Percentiles rank a stretch among this genome's conserved stretches.
phyloP scores from a whole-genome alignment of 2,888 invertebrate species.

The Gymnocheta viridis region DNA sequence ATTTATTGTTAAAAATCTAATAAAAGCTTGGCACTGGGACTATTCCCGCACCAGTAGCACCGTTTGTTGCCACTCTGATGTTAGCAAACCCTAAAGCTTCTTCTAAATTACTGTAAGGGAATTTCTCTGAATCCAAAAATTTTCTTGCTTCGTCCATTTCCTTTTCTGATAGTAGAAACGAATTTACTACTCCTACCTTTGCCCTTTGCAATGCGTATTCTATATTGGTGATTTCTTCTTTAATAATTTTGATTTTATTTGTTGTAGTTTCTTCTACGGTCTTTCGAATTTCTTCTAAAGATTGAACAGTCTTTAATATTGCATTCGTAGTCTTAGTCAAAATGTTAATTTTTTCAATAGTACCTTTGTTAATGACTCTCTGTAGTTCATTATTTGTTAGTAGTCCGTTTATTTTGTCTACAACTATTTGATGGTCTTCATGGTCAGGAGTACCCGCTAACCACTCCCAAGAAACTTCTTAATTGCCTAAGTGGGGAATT shows the following conservation, averaged over 20 bases:
- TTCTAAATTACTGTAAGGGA: neutral
- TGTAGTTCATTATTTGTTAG: constrained; percentile 13
- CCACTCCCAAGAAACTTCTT: constrained; percentile 19
- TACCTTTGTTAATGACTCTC: neutral
- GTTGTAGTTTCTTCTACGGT: too few species aligned
- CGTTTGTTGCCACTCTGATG: too few species aligned
- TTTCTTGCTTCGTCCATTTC: neutral
- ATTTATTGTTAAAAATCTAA: too few species aligned
- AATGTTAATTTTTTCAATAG: too few species aligned
- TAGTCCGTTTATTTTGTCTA: constrained; percentile 23
- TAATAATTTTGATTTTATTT: too few species aligned
- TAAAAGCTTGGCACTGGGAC: too few species aligned
- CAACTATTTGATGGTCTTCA: constrained; percentile 27
- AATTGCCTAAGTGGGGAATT: too few species aligned
- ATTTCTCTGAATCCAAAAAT: too few species aligned
- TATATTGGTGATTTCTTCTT: too few species aligned
- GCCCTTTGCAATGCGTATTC: too few species aligned
- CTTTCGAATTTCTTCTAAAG: constrained; percentile 12
- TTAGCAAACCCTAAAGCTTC: constrained; percentile 19
- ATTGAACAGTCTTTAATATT: constrained; percentile 16
- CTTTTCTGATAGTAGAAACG: constrained; percentile 5
- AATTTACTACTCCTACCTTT: constrained; percentile 2
- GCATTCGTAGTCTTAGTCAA: constrained; percentile 10
- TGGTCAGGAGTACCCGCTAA: constrained; percentile 32
- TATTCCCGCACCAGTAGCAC: too few species aligned